These are phyloP conservation scores for Nyleta sp. DNA, from an alignment of 2,888 invertebrate species.

Conservation along the genomic window DNA sequence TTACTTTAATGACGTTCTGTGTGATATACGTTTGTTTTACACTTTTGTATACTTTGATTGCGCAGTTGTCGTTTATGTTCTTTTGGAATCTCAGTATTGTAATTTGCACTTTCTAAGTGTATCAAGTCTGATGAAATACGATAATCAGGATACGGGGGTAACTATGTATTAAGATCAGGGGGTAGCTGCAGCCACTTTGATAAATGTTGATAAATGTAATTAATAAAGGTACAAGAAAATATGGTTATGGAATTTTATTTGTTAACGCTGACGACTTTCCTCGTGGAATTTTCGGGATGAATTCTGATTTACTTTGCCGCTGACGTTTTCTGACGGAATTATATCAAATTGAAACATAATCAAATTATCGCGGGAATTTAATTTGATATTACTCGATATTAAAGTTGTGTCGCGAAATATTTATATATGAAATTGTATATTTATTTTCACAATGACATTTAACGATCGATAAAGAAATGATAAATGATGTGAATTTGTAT, in stretches of 20 bases:
- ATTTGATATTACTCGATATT: slow-evolving; percentile 34
- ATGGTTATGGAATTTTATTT: slow-evolving; percentile 47
- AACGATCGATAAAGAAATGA: neutral
- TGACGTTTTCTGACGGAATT: slow-evolving; percentile 1
- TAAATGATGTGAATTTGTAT: slow-evolving; percentile 5
- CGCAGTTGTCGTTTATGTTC: slow-evolving; percentile 22
- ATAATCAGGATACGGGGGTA: slow-evolving; percentile 46
- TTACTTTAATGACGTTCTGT: slow-evolving; percentile 31
- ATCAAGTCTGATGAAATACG: slow-evolving; percentile 47
- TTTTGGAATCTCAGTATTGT: slow-evolving; percentile 58
- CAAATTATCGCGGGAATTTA: slow-evolving; percentile 10
- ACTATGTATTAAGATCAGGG: slow-evolving; percentile 47
- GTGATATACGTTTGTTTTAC: slow-evolving; percentile 36
- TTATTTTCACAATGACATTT: slow-evolving; percentile 13
- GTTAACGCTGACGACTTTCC: slow-evolving; percentile 21
- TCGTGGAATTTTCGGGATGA: neutral
- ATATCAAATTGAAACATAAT: slow-evolving; percentile 46
- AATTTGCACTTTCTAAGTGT: slow-evolving; percentile 48
- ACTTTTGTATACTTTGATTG: slow-evolving; percentile 45
- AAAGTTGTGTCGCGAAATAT: slow-evolving; percentile 17
- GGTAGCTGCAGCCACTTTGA: slow-evolving; percentile 55
- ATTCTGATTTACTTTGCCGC: neutral
- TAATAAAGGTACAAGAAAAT: slow-evolving; percentile 46
- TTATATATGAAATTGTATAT: slow-evolving; percentile 1
- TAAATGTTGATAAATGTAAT: slow-evolving; percentile 57